These are phyloP conservation scores for Piprites chloris DNA, from an alignment of 2,113 vertebrate genomes.

Conservation along the genomic window DNA sequence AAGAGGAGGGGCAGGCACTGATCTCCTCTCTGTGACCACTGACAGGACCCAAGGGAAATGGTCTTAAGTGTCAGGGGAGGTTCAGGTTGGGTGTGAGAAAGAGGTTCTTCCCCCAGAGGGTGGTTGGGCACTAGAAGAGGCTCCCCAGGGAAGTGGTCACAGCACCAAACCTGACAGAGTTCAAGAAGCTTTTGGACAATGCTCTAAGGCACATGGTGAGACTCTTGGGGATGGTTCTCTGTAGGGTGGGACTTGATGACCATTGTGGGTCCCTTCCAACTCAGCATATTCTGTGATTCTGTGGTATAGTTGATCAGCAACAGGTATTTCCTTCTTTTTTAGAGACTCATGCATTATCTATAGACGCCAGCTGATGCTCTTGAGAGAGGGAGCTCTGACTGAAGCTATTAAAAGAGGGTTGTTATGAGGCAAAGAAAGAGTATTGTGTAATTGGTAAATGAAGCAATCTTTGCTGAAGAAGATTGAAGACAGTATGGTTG, in stretches of 20 bases:
- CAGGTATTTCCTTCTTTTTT: background rate
- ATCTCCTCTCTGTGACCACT: background rate
- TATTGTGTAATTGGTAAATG: background rate
- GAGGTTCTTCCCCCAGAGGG: background rate
- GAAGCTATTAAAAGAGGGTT: background rate
- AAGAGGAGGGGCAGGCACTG: background rate
- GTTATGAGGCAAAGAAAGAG: background rate
- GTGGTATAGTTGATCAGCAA: background rate
- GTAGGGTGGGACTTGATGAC: background rate
- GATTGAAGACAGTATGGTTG: background rate
- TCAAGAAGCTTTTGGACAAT: background rate
- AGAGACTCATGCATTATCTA: background rate
- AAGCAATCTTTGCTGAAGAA: background rate
- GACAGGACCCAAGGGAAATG: background rate
- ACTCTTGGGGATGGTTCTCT: background rate
- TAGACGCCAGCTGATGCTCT: background rate
- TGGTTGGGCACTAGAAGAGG: background rate
- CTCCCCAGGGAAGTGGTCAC: background rate
- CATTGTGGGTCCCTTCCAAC: background rate
- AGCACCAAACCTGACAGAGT: background rate
- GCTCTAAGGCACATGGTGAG: background rate
- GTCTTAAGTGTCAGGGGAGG: background rate
- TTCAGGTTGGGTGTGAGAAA: background rate
- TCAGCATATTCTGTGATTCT: background rate
- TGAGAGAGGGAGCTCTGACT: background rate